phyloP scores from a whole-genome alignment of 30 jellyfish, hydroid and myxozoan genomes.

The Aurelia sp. region DNA sequence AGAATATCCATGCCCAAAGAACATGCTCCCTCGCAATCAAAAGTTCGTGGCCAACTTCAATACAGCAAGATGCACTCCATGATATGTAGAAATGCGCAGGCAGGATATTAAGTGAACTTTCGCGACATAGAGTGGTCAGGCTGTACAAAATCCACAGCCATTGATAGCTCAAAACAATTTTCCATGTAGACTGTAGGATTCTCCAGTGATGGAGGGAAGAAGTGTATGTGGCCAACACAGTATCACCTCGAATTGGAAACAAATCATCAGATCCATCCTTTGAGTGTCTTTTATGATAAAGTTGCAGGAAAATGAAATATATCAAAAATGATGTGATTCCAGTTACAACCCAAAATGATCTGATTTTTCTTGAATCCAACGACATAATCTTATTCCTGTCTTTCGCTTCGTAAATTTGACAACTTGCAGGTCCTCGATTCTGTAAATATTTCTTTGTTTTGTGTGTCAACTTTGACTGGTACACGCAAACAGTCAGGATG shows the following conservation, averaged over 20 bases:
- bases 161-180: slow-evolving; percentile 48
- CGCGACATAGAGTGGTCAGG: slow-evolving; percentile 36
- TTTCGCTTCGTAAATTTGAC: too few relatives aligned
- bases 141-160: slow-evolving; percentile 70
- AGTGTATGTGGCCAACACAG: neutral
- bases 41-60: slow-evolving; percentile 41
- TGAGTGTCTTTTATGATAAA: neutral
- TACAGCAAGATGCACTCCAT: slow-evolving; percentile 60
- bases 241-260: neutral
- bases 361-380: neutral
- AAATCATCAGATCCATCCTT: neutral
- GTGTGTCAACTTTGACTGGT: too few relatives aligned
- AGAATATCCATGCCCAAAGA: slow-evolving; percentile 54
- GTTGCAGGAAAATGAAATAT: slow-evolving; percentile 3
- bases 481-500: too few relatives aligned
- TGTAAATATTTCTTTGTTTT: too few relatives aligned
- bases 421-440: too few relatives aligned
- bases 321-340: slow-evolving; percentile 8
- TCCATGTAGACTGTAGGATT: slow-evolving; percentile 34
- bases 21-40: slow-evolving; percentile 10
- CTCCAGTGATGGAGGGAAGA: neutral
- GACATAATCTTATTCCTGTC: too few relatives aligned
- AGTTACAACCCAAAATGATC: neutral
- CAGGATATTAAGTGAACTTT: slow-evolving; percentile 27
- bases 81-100: slow-evolving; percentile 51